phyloP scores from a whole-genome alignment of 30 jellyfish, hydroid and myxozoan genomes.

The Catostylus mosaicus region DNA sequence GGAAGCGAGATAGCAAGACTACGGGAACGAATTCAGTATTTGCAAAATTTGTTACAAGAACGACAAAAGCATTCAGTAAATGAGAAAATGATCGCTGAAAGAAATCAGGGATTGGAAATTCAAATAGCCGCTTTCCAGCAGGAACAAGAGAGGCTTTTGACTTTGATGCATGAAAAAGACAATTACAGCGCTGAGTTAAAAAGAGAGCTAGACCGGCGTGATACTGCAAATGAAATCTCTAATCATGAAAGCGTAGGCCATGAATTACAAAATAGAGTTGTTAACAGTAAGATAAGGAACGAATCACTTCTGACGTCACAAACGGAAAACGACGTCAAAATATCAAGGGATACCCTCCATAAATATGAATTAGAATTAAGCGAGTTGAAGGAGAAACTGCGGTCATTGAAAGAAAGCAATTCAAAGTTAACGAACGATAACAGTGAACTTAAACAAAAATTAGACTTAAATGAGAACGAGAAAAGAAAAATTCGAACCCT shows the following conservation, averaged over 20 bases:
- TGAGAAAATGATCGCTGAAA: conserved; percentile 13
- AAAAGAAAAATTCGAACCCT: conserved; percentile 34
- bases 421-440: conserved; percentile 27
- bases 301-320: not conserved
- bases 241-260: not conserved
- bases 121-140: conserved; percentile 79
- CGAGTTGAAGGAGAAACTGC: conserved; percentile 17
- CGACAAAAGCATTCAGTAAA: conserved; percentile 45
- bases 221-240: not conserved
- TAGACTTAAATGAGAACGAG: conserved; percentile 50
- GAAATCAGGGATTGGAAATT: conserved; percentile 51
- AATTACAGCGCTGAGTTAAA: conserved; percentile 9
- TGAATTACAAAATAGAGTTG: not conserved
- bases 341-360: not conserved
- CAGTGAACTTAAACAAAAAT: conserved; percentile 51
- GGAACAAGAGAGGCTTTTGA: conserved; percentile 74
- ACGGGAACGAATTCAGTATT: conserved; percentile 64
- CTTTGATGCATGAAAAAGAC: conserved; percentile 73
- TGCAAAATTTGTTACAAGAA: conserved; percentile 63
- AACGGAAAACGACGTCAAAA: not conserved
- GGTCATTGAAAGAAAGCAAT: not conserved
- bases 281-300: not conserved
- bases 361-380: conserved; percentile 7
- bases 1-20: conserved; percentile 80
- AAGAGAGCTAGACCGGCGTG: not conserved